These are phyloP conservation scores for Polymixis lichenea DNA, from an alignment of 2,888 invertebrate genomes.

Conservation along the genomic window DNA sequence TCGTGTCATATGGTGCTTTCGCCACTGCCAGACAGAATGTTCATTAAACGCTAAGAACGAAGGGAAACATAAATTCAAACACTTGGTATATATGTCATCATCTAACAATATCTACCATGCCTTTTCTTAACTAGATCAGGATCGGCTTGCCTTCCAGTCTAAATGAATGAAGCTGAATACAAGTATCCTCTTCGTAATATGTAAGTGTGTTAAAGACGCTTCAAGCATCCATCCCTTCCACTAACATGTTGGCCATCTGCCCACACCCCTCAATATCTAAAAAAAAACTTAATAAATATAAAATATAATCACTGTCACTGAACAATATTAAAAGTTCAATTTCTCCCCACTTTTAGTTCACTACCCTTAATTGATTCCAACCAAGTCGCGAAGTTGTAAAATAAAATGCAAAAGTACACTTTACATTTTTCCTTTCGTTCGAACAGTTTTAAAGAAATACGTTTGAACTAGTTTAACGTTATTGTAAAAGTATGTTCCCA, in stretches of 20 bases:
- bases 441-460: slow-evolving; percentile 38
- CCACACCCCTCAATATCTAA: not conserved
- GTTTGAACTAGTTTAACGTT: slow-evolving; percentile 44
- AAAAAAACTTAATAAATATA: not conserved
- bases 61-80: too few relatives aligned
- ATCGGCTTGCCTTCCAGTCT: too few relatives aligned
- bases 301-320: not conserved
- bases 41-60: too few relatives aligned
- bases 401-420: slow-evolving; percentile 39
- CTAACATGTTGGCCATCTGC: not conserved
- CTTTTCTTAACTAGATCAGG: too few relatives aligned
- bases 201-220: too few relatives aligned
- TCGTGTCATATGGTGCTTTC: too few relatives aligned
- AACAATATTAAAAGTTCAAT: not conserved
- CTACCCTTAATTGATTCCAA: slow-evolving; percentile 17
- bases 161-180: too few relatives aligned
- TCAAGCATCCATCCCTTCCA: not conserved
- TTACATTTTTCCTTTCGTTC: slow-evolving; percentile 43
- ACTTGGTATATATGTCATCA: too few relatives aligned
- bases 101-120: too few relatives aligned
- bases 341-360: not conserved
- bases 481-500: slow-evolving; percentile 38
- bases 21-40: too few relatives aligned
- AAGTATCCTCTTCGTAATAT: too few relatives aligned
- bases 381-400: slow-evolving; percentile 37